Evolutionary conservation across 2,797 vertebrate genomes (phyloP).

Genomic region (Hippocampus kuda): DNA sequence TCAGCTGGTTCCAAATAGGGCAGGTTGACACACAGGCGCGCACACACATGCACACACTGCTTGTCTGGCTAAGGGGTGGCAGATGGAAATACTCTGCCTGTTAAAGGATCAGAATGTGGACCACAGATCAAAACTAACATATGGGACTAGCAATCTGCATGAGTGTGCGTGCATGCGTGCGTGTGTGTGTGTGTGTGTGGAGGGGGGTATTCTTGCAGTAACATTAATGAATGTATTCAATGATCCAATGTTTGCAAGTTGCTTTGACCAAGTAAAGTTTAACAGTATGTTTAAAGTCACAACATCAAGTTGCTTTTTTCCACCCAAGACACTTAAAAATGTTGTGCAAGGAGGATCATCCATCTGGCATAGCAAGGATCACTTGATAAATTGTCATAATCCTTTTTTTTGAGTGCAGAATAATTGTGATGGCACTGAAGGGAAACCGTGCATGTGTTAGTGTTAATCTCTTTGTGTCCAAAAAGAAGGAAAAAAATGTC

Average conservation of each 20-base stretch:
- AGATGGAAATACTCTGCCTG: constrained; percentile 53
- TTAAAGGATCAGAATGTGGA: constrained; percentile 46
- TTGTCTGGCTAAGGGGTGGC: constrained; percentile 45
- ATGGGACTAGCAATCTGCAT: constrained; percentile 38
- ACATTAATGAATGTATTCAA: neutral
- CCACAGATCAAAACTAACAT: constrained; percentile 47
- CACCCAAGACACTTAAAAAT: neutral
- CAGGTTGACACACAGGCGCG: constrained; percentile 30
- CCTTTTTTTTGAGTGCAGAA: constrained; percentile 29
- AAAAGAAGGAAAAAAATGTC: neutral
- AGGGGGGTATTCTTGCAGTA: constrained; percentile 1
- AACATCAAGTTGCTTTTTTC: neutral
- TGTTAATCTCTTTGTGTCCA: neutral
- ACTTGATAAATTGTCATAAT: constrained; percentile 41
- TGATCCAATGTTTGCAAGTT: neutral
- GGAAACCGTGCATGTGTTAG: neutral
- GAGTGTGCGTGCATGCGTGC: constrained; percentile 6
- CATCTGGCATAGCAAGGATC: constrained; percentile 34
- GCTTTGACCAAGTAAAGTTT: neutral
- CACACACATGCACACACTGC: constrained; percentile 16
- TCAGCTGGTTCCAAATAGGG: constrained; percentile 52
- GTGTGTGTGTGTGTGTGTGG: constrained; percentile 6
- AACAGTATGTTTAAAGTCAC: neutral
- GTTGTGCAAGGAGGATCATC: constrained; percentile 25
- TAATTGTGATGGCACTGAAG: constrained; percentile 17